These are phyloP conservation scores for Serilophus lunatus DNA, from an alignment of 2,113 vertebrate species.

Conservation along the genomic window DNA sequence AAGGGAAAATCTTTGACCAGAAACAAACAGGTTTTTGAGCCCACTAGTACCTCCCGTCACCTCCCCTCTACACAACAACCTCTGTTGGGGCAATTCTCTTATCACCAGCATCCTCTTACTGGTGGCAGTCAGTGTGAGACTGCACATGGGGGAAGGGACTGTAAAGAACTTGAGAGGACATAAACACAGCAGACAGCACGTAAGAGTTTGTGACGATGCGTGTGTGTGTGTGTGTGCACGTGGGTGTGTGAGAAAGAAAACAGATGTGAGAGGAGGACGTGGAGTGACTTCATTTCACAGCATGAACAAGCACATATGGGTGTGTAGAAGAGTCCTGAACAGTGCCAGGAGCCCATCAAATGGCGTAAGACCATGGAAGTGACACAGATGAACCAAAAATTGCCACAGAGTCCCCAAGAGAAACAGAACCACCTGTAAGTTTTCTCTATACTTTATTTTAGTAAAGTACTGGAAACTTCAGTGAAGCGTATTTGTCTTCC, in stretches of 20 bases:
- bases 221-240: too few species aligned
- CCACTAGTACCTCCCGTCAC: background rate
- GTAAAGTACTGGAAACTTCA: background rate
- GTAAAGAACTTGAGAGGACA: background rate
- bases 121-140: background rate
- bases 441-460: background rate
- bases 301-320: accelerated
- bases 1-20: background rate
- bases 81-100: background rate
- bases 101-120: accelerated
- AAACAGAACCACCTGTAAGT: background rate
- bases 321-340: accelerated
- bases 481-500: background rate
- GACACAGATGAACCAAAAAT: background rate
- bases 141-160: background rate
- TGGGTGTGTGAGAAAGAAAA: background rate
- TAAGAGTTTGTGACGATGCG: accelerated
- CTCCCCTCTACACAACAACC: background rate
- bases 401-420: background rate
- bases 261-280: background rate
- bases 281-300: background rate
- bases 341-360: background rate
- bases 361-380: accelerated
- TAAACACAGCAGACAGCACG: background rate
- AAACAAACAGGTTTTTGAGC: background rate